Percentiles rank a stretch among this genome's conserved stretches.
These are phyloP conservation scores for Pentamera pediparva DNA, from an alignment of 53 echinoderm and acorn worm species.

Conservation along the genomic window DNA sequence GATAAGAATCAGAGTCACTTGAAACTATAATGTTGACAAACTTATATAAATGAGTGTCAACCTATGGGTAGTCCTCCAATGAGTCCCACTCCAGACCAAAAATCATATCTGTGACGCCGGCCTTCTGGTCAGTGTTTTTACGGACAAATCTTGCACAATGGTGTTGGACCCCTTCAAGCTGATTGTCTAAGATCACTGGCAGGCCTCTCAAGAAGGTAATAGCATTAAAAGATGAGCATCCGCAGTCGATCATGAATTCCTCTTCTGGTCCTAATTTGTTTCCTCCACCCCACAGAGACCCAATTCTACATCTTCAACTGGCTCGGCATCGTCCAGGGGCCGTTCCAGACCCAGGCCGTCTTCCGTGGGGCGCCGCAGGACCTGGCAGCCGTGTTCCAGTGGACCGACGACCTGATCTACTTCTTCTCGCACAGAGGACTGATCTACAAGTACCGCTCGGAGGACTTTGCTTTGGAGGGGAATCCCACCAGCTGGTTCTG, in stretches of 20 bases:
- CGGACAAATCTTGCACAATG: too few relatives aligned
- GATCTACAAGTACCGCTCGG: constrained; percentile 67
- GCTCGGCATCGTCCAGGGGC: constrained; percentile 55
- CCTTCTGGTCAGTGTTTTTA: background rate
- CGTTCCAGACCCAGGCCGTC: constrained; percentile 32
- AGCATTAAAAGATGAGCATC: background rate
- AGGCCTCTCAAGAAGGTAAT: too few relatives aligned
- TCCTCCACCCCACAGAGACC: constrained; percentile 33
- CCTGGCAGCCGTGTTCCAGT: constrained; percentile 52
- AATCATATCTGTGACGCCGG: too few relatives aligned
- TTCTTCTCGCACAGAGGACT: constrained; percentile 60
- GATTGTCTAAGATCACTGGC: too few relatives aligned
- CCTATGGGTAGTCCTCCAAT: too few relatives aligned
- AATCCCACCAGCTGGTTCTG: constrained; percentile 7
- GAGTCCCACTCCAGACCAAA: too few relatives aligned
- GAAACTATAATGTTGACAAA: too few relatives aligned
- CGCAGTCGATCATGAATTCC: background rate
- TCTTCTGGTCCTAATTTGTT: background rate
- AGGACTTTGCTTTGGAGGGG: constrained; percentile 29
- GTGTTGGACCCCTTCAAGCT: too few relatives aligned
- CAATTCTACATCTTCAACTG: constrained; percentile 62
- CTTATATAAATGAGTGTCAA: too few relatives aligned
- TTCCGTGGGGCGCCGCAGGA: constrained; percentile 45
- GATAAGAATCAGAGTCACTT: too few relatives aligned
- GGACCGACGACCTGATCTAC: constrained; percentile 74